These are phyloP conservation scores for Deroptyus accipitrinus DNA, from an alignment of 2,113 vertebrate genomes.

Conservation along the genomic window DNA sequence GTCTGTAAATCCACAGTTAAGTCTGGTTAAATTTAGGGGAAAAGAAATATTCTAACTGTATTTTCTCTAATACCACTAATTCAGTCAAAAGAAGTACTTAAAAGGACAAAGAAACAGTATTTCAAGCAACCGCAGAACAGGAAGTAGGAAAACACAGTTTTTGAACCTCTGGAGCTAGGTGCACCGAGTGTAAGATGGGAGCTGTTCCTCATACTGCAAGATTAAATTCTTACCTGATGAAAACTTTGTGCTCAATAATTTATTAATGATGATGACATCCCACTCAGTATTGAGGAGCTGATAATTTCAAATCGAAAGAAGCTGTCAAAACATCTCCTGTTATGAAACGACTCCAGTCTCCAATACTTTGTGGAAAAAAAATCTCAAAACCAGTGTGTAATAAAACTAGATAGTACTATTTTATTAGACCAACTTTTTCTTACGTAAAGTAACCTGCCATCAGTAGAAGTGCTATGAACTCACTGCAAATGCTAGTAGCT, in stretches of 20 bases:
- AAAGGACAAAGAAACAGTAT: neutral
- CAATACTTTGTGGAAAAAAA: neutral
- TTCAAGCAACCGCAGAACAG: neutral
- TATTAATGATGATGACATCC: neutral
- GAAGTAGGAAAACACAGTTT: neutral
- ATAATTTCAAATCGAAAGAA: neutral
- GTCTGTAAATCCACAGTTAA: neutral
- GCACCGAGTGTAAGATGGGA: neutral
- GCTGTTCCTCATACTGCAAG: neutral
- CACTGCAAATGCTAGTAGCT: neutral
- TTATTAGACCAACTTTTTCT: neutral
- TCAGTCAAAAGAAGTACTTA: conserved; percentile 6
- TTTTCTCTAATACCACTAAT: conserved; percentile 23
- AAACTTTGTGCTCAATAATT: neutral
- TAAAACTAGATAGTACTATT: neutral
- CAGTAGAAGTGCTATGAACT: neutral
- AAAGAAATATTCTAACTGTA: conserved; percentile 27
- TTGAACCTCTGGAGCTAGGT: neutral
- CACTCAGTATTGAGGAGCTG: neutral
- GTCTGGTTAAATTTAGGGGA: conserved; percentile 29
- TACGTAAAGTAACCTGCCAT: neutral
- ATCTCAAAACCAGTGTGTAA: neutral
- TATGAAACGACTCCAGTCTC: neutral
- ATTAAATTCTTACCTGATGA: neutral
- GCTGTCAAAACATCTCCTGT: neutral